phyloP scores from a whole-genome alignment of 2,888 invertebrate genomes.

The Antitype chi region DNA sequence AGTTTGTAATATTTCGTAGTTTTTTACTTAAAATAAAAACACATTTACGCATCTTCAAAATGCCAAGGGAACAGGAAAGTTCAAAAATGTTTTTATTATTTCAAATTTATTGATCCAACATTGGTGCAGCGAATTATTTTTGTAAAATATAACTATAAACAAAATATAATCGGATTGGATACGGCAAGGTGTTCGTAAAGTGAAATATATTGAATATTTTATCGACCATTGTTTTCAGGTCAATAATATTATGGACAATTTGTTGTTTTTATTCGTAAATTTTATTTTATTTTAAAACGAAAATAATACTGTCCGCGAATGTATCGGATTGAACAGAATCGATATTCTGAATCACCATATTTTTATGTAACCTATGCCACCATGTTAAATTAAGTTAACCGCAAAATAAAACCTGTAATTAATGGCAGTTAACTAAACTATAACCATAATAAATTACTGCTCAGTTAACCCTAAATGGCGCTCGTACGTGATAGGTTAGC shows the following conservation, averaged over 20 bases:
- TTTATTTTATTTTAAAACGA: conserved; percentile 30
- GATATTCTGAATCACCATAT: not conserved
- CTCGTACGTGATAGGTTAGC: conserved; percentile 56
- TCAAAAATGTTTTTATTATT: conserved; percentile 24
- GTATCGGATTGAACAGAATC: not conserved
- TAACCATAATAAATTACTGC: conserved; percentile 42
- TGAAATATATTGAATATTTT: conserved; percentile 81
- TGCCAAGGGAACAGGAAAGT: conserved; percentile 21
- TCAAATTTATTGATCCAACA: conserved; percentile 38
- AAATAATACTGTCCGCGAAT: not conserved
- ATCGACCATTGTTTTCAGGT: conserved; percentile 80
- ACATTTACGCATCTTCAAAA: conserved; percentile 10
- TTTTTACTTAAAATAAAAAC: not conserved
- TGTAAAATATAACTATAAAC: conserved; percentile 65
- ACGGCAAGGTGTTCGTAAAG: conserved; percentile 69
- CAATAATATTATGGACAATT: conserved; percentile 67
- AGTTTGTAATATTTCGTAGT: not conserved
- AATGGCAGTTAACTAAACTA: conserved; percentile 39
- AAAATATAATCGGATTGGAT: conserved; percentile 73
- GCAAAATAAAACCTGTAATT: conserved; percentile 28
- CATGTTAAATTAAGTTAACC: conserved; percentile 17
- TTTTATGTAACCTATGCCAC: not conserved
- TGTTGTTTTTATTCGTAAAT: conserved; percentile 42
- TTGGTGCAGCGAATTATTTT: conserved; percentile 60
- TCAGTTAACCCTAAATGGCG: conserved; percentile 53